Evolutionary conservation across 2,888 invertebrate species (phyloP).

Genomic region (Hyppa rectilinea): DNA sequence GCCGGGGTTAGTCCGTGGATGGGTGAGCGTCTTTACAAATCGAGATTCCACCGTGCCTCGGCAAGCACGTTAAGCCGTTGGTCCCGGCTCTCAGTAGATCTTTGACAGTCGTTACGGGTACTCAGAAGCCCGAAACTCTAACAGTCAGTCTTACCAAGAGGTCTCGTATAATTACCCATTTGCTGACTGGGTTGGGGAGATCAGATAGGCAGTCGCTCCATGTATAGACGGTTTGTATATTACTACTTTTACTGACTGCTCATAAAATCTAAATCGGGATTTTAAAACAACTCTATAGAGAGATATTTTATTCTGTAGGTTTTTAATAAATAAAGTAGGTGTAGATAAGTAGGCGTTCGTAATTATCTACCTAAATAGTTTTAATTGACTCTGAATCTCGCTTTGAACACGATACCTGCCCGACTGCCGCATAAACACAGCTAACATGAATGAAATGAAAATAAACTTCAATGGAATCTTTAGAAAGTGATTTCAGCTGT

Average conservation of each 20-base stretch:
- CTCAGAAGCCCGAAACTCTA: no score
- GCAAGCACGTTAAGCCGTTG: no score
- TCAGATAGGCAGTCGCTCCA: no score
- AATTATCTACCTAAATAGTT: slow-evolving; percentile 2
- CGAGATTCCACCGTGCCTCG: no score
- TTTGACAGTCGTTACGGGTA: no score
- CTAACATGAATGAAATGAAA: slow-evolving; percentile 5
- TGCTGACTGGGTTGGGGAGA: no score
- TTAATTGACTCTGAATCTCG: slow-evolving; percentile 9
- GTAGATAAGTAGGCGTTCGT: slow-evolving; percentile 3
- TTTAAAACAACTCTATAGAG: not conserved
- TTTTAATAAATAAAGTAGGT: slow-evolving; percentile 6
- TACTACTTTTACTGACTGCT: not conserved
- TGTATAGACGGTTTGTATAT: no score
- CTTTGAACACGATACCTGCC: not conserved
- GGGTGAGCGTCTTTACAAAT: no score
- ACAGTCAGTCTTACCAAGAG: no score
- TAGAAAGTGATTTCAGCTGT: slow-evolving; percentile 16
- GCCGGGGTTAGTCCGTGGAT: no score
- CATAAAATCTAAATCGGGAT: slow-evolving; percentile 5
- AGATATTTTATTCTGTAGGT: not conserved
- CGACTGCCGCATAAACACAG: not conserved
- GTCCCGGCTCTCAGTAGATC: no score
- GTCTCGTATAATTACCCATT: no score
- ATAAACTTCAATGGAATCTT: slow-evolving; percentile 21